phyloP scores from a whole-genome alignment of 2,113 vertebrate species.

The Bambusicola thoracicus region DNA sequence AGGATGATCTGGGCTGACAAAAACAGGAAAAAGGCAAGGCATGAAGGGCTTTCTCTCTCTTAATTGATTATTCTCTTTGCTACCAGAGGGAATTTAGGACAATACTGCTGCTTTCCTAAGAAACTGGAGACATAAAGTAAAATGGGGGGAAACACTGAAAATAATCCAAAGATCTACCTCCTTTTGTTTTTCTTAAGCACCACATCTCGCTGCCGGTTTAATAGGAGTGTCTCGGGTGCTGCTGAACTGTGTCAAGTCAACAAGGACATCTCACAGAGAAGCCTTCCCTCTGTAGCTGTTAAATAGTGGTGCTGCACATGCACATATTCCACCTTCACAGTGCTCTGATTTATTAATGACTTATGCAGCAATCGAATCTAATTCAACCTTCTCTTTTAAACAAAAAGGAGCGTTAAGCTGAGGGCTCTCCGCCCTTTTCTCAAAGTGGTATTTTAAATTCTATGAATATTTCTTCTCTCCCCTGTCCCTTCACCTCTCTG shows the following conservation, averaged over 20 bases:
- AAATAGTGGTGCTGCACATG: not conserved
- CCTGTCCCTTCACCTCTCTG: not conserved
- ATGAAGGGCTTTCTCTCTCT: slow-evolving; percentile 36
- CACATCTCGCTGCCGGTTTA: not conserved
- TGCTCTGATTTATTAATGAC: not conserved
- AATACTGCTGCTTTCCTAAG: slow-evolving; percentile 32
- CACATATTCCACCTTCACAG: not conserved
- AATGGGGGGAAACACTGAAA: not conserved
- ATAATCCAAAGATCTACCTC: not conserved
- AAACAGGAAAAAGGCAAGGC: slow-evolving; percentile 51
- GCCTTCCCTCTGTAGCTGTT: not conserved
- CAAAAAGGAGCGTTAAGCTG: not conserved
- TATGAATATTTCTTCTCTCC: not conserved
- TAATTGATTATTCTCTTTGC: slow-evolving; percentile 60
- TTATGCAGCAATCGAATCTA: not conserved
- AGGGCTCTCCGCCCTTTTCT: not conserved
- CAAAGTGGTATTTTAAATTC: not conserved
- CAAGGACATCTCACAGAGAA: not conserved
- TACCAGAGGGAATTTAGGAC: slow-evolving; percentile 39
- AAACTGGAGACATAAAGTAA: slow-evolving; percentile 1
- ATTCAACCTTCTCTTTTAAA: not conserved
- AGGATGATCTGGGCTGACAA: not conserved
- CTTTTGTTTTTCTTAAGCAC: not conserved
- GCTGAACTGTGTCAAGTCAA: not conserved
- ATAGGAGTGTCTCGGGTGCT: not conserved